phyloP scores from a whole-genome alignment of 2,113 vertebrate genomes.

The Bombycilla garrulus region DNA sequence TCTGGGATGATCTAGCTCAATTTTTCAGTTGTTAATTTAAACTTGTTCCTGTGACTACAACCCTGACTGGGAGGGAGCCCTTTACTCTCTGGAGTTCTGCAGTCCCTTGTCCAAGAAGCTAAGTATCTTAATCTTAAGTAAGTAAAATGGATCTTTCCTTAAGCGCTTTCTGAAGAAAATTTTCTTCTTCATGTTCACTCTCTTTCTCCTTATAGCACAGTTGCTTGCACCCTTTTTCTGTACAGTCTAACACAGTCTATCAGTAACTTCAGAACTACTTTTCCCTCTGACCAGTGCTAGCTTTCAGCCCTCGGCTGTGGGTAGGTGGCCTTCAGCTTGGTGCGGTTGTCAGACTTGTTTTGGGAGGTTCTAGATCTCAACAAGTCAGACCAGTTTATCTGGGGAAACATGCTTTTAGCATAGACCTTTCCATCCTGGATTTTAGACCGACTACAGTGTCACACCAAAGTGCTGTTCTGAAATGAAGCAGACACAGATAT shows the following conservation, averaged over 20 bases:
- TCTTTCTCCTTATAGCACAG: not conserved
- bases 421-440: not conserved
- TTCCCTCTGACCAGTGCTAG: not conserved
- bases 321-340: not conserved
- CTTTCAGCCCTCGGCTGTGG: not conserved
- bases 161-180: rapidly evolving
- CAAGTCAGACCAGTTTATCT: not conserved
- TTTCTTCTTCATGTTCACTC: not conserved
- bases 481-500: not conserved
- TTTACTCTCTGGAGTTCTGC: not conserved
- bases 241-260: not conserved
- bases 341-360: not conserved
- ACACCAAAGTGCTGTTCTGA: not conserved
- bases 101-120: not conserved
- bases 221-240: not conserved
- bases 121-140: not conserved
- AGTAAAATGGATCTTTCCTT: not conserved
- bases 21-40: not conserved
- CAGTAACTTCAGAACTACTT: not conserved
- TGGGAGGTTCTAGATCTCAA: not conserved
- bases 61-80: not conserved
- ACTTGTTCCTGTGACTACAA: not conserved
- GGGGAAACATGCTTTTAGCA: not conserved
- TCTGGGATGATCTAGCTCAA: not conserved
- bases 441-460: not conserved